Evolutionary conservation across 2,888 invertebrate genomes (phyloP).

Genomic region (Lysandra coridon): DNA sequence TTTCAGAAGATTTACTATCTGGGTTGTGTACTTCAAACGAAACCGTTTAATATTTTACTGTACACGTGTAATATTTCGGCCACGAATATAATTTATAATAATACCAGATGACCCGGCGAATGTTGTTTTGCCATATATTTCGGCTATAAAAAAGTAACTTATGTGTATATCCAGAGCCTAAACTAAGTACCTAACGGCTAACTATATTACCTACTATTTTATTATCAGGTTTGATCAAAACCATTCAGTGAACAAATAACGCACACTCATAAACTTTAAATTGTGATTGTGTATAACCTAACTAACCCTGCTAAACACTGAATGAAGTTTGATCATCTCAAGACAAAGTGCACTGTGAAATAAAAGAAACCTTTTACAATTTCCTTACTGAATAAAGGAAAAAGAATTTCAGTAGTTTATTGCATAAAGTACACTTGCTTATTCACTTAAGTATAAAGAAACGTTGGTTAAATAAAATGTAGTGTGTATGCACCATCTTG

Average conservation of each 20-base stretch:
- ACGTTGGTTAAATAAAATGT: slow-evolving; percentile 32
- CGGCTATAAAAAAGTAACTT: too few species aligned
- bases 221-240: too few species aligned
- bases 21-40: not conserved
- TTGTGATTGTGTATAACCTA: too few species aligned
- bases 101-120: not conserved
- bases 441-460: slow-evolving; percentile 31
- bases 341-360: not conserved
- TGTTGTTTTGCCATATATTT: too few species aligned
- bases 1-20: slow-evolving; percentile 12
- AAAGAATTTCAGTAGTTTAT: slow-evolving; percentile 5
- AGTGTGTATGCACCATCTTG: slow-evolving; percentile 39
- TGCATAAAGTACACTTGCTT: slow-evolving; percentile 49
- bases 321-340: not conserved
- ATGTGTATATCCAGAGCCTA: too few species aligned
- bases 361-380: slow-evolving; percentile 61
- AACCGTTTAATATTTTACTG: not conserved
- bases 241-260: too few species aligned
- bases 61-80: not conserved
- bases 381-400: not conserved
- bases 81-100: not conserved
- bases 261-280: too few species aligned
- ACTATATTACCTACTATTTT: too few species aligned
- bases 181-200: too few species aligned
- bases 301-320: too few species aligned